Percentiles rank a stretch among this genome's conserved stretches.
These are phyloP conservation scores for Talpa occidentalis DNA, from an alignment of 2,113 vertebrate genomes.

Conservation along the genomic window DNA sequence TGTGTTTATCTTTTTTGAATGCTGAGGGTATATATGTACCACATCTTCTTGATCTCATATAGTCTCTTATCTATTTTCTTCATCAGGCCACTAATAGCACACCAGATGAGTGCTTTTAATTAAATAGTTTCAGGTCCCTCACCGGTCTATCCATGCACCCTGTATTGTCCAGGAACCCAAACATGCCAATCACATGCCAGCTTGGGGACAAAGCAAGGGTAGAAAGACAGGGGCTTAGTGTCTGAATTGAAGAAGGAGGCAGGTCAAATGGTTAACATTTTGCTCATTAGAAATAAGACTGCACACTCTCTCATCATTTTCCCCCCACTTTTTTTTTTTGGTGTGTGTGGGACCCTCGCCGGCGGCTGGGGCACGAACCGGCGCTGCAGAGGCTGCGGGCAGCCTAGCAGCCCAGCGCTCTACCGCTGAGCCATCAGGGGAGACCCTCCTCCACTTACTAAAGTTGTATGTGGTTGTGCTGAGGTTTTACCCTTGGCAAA, in stretches of 20 bases:
- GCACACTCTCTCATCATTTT: not conserved
- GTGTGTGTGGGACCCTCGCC: no score
- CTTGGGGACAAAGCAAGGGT: not conserved
- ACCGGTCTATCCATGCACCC: not conserved
- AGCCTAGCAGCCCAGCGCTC: no score
- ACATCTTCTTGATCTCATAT: no score
- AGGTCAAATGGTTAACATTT: not conserved
- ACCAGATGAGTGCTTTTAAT: not conserved
- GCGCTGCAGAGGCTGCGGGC: no score
- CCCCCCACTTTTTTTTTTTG: not conserved
- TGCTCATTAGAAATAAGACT: not conserved
- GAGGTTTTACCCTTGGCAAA: not conserved
- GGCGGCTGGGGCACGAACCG: no score
- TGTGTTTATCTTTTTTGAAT: no score
- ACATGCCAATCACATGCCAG: not conserved
- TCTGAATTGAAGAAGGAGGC: not conserved
- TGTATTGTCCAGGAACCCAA: not conserved
- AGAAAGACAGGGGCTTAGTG: not conserved
- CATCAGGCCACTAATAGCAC: not conserved
- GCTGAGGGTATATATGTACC: no score
- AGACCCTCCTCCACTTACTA: no score
- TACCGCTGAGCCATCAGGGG: no score
- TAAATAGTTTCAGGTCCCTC: not conserved
- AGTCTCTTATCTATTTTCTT: not conserved
- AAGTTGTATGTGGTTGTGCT: not conserved